phyloP scores from a whole-genome alignment of 1,140 invertebrate species.

The Sycophila sp. region DNA sequence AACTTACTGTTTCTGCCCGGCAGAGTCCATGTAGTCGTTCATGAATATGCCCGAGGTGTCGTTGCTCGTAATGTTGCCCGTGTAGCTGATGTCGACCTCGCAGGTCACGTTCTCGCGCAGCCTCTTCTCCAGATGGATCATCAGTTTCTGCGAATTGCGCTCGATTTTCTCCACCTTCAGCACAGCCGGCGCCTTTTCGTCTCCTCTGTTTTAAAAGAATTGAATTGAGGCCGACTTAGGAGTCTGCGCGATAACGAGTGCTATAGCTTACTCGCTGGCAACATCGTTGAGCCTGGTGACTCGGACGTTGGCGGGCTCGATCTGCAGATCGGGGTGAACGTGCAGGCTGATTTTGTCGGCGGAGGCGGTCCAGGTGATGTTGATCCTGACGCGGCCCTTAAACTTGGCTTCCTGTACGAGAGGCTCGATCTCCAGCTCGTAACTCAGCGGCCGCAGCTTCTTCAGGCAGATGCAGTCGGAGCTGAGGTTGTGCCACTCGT shows the following conservation, averaged over 20 bases:
- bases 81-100: conserved; percentile 69
- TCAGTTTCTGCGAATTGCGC: conserved; percentile 14
- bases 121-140: conserved; percentile 69
- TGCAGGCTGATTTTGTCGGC: conserved; percentile 72
- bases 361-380: conserved; percentile 68
- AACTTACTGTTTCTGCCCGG: conserved; percentile 66
- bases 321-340: conserved; percentile 70
- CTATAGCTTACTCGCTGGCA: conserved; percentile 50
- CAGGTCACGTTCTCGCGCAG: conserved; percentile 64
- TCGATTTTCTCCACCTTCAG: conserved; percentile 40
- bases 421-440: conserved; percentile 72
- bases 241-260: not conserved
- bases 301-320: conserved; percentile 54
- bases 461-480: conserved; percentile 65
- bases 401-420: conserved; percentile 70
- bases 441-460: conserved; percentile 70
- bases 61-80: conserved; percentile 69
- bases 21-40: conserved; percentile 67
- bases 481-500: conserved; percentile 48
- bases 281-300: conserved; percentile 47
- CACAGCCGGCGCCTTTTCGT: not conserved
- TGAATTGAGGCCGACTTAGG: not conserved
- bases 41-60: conserved; percentile 72
- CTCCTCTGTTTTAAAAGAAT: conserved; percentile 4
- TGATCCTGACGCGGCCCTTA: conserved; percentile 71